phyloP scores from a whole-genome alignment of 2,888 invertebrate species.

The Ectemnius lituratus region DNA sequence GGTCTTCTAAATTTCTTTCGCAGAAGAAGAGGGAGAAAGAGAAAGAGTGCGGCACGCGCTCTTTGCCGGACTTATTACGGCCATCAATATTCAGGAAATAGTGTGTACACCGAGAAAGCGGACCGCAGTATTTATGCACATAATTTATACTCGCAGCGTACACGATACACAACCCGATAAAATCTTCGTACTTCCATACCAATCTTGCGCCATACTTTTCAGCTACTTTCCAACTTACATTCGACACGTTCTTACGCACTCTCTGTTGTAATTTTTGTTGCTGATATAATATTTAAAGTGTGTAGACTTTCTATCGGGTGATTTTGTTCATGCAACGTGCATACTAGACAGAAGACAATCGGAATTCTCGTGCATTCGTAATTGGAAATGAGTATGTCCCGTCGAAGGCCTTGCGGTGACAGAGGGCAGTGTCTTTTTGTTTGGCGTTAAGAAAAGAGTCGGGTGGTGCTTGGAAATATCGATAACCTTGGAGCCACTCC shows the following conservation, averaged over 20 bases:
- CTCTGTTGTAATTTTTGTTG: too few species aligned
- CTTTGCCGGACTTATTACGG: constrained; percentile 34
- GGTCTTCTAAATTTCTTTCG: constrained; percentile 32
- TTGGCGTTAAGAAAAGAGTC: neutral
- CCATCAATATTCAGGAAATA: constrained; percentile 49
- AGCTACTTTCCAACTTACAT: neutral
- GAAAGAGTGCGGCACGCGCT: constrained; percentile 4
- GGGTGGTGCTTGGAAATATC: constrained; percentile 23
- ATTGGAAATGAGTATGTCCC: too few species aligned
- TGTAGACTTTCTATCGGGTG: too few species aligned
- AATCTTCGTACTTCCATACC: neutral
- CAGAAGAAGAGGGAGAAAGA: too few species aligned
- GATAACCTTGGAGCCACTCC: constrained; percentile 47
- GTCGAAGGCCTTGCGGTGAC: neutral
- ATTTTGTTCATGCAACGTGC: too few species aligned
- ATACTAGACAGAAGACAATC: too few species aligned
- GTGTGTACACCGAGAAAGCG: constrained; percentile 37
- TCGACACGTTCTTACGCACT: too few species aligned
- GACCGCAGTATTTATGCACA: constrained; percentile 37
- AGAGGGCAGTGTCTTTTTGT: neutral
- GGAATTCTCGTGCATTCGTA: too few species aligned
- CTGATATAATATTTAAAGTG: too few species aligned
- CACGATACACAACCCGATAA: constrained; percentile 17
- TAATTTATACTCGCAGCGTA: constrained; percentile 30
- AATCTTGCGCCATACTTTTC: neutral